Conservation (phyloP, 2,113 vertebrate genomes). For the Narcine bancroftii region DNA sequence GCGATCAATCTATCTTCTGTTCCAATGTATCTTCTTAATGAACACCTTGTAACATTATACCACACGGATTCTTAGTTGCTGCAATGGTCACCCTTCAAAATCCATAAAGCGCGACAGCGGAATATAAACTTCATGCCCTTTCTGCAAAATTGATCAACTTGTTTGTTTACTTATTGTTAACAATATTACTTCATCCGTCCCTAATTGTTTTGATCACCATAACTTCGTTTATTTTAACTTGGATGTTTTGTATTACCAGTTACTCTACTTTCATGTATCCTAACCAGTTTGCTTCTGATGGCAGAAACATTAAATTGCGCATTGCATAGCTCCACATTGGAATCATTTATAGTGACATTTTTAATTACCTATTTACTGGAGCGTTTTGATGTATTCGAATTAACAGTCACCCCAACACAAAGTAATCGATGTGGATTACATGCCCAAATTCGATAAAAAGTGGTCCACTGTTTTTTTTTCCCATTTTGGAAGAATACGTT, state of each 20-base stretch:
- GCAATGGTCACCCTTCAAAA: neutral
- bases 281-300: neutral
- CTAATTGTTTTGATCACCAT: neutral
- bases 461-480: neutral
- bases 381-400: slow-evolving; percentile 23
- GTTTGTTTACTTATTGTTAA: neutral
- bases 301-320: neutral
- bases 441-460: slow-evolving; percentile 23
- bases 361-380: slow-evolving; percentile 32
- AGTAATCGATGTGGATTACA: slow-evolving; percentile 35
- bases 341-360: slow-evolving; percentile 7
- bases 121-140: neutral
- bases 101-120: neutral
- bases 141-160: neutral
- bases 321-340: neutral
- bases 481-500: neutral
- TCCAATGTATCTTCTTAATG: neutral
- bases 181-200: neutral
- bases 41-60: neutral
- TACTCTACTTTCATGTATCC: neutral
- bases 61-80: neutral
- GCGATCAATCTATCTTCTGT: neutral
- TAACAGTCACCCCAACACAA: slow-evolving; percentile 5
- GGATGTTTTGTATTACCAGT: neutral
- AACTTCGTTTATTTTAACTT: neutral